Base-by-base conservation (phyloP, 1,140 invertebrate genomes). In the Archegozetes longisetosus region DNA sequence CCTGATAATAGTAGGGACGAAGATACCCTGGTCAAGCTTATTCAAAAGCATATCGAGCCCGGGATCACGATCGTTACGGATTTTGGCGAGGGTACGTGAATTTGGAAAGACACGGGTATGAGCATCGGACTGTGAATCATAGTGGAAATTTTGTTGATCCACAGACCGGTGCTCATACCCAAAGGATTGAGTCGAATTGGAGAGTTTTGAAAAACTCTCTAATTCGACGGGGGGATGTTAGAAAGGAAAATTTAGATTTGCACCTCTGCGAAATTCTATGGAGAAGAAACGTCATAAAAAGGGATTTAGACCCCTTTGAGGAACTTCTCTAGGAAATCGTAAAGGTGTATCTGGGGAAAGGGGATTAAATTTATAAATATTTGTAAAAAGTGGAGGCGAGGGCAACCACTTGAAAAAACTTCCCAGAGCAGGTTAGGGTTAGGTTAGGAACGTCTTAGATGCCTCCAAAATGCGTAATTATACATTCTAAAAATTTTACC, bases 11-110 rank as follows among this genome's bases (percentile, higher is more conserved):
- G 3, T 9, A 3, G n/a, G 23, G 28, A 1, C 3, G 50, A 27
- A 22, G 40, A 58, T 22, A 25, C 28, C 14, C 50, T 62, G 48
- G 23, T 62, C n/a, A 24, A 3, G 40, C 17, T 58, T 24, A 52
- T 61, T 25, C 50, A 54, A 13, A 17, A 61, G 28, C 48, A 61
- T 55, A 28, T 64, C 2, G 22, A 29, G 26, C 27, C 46, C 3
- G 61, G 63, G 9, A 61, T 47, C 2, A 61, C 57, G 2, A 58
- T 61, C 23, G 32, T 64, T 1, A 59, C 61, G 1, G 57, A 64
- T 50, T 49, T 24, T 64, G 63, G 63, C 58, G 58, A 53, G 57
- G 26, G 1, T 64, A 62, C 26, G 6, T 52, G 14, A 28, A 49
- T 24, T 51, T 62, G 3, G 27, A 50, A 22, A 26, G 50, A 27